phyloP scores from a whole-genome alignment of 2,888 invertebrate genomes.

The Conomelus anceps region DNA sequence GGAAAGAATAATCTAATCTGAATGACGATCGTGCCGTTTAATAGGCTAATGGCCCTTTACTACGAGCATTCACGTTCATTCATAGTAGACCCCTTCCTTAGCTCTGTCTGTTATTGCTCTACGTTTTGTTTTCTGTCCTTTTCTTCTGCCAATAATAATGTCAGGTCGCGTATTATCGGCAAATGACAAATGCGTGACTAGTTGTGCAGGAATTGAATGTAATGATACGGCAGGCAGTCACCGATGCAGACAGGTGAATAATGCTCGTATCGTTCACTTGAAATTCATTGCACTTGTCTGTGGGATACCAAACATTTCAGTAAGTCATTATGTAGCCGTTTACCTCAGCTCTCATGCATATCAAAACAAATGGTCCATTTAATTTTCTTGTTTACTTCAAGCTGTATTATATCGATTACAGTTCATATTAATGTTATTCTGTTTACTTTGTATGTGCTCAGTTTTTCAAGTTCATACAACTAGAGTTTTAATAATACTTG shows the following conservation, averaged over 20 bases:
- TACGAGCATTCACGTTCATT: neutral
- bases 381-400: too few species aligned
- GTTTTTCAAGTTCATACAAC: too few species aligned
- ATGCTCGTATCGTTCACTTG: neutral
- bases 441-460: too few species aligned
- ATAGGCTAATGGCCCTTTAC: neutral
- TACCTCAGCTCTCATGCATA: too few species aligned
- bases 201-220: neutral
- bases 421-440: too few species aligned
- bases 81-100: neutral
- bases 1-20: neutral
- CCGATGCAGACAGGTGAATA: neutral
- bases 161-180: neutral
- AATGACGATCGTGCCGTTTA: neutral
- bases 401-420: too few species aligned
- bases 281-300: neutral
- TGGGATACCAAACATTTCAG: too few species aligned
- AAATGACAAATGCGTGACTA: neutral
- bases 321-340: too few species aligned
- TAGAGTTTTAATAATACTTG: too few species aligned
- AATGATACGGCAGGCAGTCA: neutral
- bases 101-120: too few species aligned
- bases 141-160: neutral
- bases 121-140: neutral
- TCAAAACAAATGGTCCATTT: too few species aligned